Evolutionary conservation across 2,888 invertebrate genomes (phyloP).

Genomic region (Metallyticus violacea): DNA sequence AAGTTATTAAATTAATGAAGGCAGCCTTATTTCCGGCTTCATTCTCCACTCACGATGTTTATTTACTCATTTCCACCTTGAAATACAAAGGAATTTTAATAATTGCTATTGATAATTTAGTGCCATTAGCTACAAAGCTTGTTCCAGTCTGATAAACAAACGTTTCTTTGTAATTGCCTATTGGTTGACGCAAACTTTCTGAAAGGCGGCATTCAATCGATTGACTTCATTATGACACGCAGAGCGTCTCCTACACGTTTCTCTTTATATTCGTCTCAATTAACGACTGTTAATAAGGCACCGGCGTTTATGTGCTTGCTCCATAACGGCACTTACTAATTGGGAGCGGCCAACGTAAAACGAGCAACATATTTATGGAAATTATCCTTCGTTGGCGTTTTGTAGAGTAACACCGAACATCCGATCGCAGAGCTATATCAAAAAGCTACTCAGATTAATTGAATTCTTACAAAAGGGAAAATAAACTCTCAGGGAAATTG

Average conservation of each 20-base stretch:
- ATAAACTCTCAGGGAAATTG: neutral
- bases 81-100: too few relatives aligned
- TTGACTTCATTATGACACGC: too few relatives aligned
- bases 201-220: too few relatives aligned
- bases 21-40: too few relatives aligned
- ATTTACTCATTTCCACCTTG: too few relatives aligned
- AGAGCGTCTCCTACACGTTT: neutral
- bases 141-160: too few relatives aligned
- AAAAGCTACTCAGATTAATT: neutral
- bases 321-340: neutral
- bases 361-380: neutral
- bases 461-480: neutral
- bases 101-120: too few relatives aligned
- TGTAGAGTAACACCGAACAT: neutral
- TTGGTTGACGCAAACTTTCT: too few relatives aligned
- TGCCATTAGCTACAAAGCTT: too few relatives aligned
- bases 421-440: neutral
- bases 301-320: neutral
- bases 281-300: neutral
- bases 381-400: neutral
- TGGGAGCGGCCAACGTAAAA: neutral
- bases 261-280: neutral
- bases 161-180: too few relatives aligned
- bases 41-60: too few relatives aligned
- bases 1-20: too few relatives aligned